A percentile compares a stretch with the other conserved stretches of the same genome.
Evolutionary conservation across 1,140 invertebrate species (phyloP).

Genomic region (Macrosteles quadrilineatus): DNA sequence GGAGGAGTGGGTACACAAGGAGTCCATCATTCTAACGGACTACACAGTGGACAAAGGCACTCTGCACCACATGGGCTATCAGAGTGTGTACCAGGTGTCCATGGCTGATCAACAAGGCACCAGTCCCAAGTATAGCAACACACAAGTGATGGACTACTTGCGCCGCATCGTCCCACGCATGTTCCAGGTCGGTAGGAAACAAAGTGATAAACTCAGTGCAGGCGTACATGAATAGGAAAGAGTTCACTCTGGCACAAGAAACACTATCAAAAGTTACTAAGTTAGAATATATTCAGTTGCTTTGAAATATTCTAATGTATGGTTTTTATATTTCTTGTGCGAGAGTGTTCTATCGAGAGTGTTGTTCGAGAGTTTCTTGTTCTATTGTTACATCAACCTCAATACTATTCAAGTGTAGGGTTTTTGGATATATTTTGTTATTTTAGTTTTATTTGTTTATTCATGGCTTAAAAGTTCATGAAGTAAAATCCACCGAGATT

Average conservation of each 20-base stretch:
- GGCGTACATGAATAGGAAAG: no score
- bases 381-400: no score
- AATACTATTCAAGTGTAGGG: no score
- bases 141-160: slow-evolving; percentile 84
- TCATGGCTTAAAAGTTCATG: no score
- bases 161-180: slow-evolving; percentile 81
- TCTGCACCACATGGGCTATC: slow-evolving; percentile 73
- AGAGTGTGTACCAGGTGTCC: slow-evolving; percentile 67
- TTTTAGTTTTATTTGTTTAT: no score
- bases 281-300: neutral
- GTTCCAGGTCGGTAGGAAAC: slow-evolving; percentile 59
- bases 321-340: no score
- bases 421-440: no score
- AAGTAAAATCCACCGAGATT: no score
- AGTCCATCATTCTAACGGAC: slow-evolving; percentile 77
- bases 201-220: slow-evolving; percentile 23
- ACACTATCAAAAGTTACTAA: no score
- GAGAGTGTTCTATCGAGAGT: no score
- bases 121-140: slow-evolving; percentile 60
- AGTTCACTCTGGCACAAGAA: no score
- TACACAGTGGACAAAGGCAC: slow-evolving; percentile 78
- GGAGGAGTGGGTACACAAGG: slow-evolving; percentile 72
- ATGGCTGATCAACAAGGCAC: slow-evolving; percentile 54
- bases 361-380: no score
- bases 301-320: neutral